Base-by-base conservation (phyloP, 2,888 invertebrate genomes). In the Apamea crenata region DNA sequence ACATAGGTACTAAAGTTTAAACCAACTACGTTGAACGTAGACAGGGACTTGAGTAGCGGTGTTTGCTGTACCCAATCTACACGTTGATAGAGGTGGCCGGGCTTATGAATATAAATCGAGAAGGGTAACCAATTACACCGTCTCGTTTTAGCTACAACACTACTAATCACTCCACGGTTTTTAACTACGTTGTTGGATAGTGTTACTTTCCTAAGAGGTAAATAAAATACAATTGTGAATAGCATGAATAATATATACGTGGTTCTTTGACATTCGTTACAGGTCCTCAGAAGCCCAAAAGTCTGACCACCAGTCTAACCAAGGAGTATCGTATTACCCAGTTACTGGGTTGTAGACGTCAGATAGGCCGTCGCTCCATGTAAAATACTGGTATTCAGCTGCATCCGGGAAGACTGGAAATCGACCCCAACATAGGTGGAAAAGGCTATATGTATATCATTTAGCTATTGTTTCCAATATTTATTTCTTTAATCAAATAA, bases 61-160 rank as follows among this genome's bases (percentile, higher is more conserved):
- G 75, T 74, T 77, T 16, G 65, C 72, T 63, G 82, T 80, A 87
- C 81, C 89, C 83, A 89, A 88, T 88, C 70, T 89, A 77, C 81
- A 63, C 74, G 63, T n/a, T 80, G 76, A 87, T 87, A 71, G 81
- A 77, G 82, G 65, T 76, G 76, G 66, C 74, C 50, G 18, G 66
- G 87, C 82, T 88, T 89, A 88, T 88, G 89, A 88, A 88, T 88
- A 89, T 89, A 87, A 87, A 88, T 78, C 79, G 82, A 81, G 44
- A 63, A 53, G 53, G 25, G 78, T 82, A 75, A 81, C 82, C 72
- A 82, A 85, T 83, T 83, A 80, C 77, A 77, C 50, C 47, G 65
- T 53, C 50, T 63, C 70, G 61, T 44, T 84, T 80, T 79, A 88
- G 69, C 61, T 14, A 44, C 78, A 70, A 40, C 59, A 75, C 72